phyloP scores from a whole-genome alignment of 2,888 invertebrate genomes.

The Hipparchia sbordonii region DNA sequence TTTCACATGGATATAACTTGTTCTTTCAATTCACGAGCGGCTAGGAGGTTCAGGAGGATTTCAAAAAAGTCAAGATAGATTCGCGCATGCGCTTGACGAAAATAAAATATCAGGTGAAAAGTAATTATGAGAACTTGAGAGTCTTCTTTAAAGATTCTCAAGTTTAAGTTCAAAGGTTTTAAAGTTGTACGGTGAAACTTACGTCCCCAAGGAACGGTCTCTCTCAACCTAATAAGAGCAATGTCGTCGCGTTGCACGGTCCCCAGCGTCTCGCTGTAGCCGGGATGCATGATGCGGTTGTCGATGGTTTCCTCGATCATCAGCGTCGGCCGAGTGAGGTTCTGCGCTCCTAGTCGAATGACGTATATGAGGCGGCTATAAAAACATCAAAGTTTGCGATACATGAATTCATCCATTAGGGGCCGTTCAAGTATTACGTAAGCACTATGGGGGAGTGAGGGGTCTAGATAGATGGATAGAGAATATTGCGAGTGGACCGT shows the following conservation, averaged over 20 bases:
- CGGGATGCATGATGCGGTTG: constrained; percentile 58
- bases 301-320: constrained; percentile 53
- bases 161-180: too few species aligned
- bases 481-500: too few species aligned
- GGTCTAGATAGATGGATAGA: too few species aligned
- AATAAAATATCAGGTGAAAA: too few species aligned
- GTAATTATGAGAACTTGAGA: too few species aligned
- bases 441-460: too few species aligned
- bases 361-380: constrained; percentile 63
- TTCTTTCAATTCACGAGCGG: too few species aligned
- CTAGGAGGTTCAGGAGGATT: too few species aligned
- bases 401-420: background rate
- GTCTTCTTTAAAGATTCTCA: too few species aligned
- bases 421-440: too few species aligned
- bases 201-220: constrained; percentile 56
- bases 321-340: constrained; percentile 60
- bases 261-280: constrained; percentile 54
- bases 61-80: background rate
- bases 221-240: constrained; percentile 57
- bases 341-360: constrained; percentile 61
- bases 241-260: constrained; percentile 68
- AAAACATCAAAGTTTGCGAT: background rate
- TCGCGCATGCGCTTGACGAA: too few species aligned
- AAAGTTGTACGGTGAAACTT: constrained; percentile 43
- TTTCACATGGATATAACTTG: too few species aligned